Percentiles rank a stretch among this genome's conserved stretches.
phyloP scores from a whole-genome alignment of 1,140 invertebrate species.

The Scaptomyza graminum region DNA sequence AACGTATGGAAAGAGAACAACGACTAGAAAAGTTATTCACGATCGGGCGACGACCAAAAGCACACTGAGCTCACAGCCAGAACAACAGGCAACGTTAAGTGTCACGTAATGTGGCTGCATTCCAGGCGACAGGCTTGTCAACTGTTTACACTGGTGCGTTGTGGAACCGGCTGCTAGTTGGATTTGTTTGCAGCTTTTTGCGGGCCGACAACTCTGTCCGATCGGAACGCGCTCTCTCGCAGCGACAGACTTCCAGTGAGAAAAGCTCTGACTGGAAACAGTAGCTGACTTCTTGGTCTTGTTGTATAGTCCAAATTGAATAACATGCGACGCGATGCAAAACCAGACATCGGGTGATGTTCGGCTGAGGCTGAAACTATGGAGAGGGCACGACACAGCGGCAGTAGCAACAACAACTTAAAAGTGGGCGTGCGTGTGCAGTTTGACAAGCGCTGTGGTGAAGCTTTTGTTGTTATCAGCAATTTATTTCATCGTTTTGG shows the following conservation, averaged over 20 bases:
- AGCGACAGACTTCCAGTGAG: constrained; percentile 31
- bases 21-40: constrained; percentile 34
- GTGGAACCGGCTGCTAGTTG: background rate
- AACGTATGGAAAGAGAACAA: constrained; percentile 2
- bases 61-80: constrained; percentile 44
- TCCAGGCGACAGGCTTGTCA: constrained; percentile 60
- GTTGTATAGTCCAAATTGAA: constrained; percentile 35
- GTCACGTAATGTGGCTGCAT: constrained; percentile 51
- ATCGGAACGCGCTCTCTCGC: constrained; percentile 43
- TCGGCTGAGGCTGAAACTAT: background rate
- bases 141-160: background rate
- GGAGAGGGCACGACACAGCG: background rate
- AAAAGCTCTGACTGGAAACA: constrained; percentile 36
- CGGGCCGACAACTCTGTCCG: constrained; percentile 45
- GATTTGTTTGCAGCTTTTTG: background rate
- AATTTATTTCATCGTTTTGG: background rate
- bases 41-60: constrained; percentile 66
- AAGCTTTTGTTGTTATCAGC: constrained; percentile 13
- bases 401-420: constrained; percentile 1
- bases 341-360: constrained; percentile 59
- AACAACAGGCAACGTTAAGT: constrained; percentile 9
- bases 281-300: constrained; percentile 18
- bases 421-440: constrained; percentile 36
- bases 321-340: constrained; percentile 47
- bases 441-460: constrained; percentile 4